Base-by-base conservation (phyloP, 2,113 vertebrate species). In the Phyllostomus discolor region DNA sequence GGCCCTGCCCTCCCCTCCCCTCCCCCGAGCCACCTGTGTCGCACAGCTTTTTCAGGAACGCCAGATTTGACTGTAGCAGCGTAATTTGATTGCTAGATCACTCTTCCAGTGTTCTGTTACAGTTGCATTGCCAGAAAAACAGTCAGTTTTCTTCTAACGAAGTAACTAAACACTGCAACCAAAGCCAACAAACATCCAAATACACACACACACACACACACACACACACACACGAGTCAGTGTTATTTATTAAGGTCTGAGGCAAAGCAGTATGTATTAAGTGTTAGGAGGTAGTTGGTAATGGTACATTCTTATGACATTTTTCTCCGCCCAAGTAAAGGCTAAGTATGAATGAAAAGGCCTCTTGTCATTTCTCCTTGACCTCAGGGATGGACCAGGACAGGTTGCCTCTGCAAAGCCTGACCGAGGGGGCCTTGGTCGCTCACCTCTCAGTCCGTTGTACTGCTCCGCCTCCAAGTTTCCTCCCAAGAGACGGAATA, bases 201-300 rank as follows among this genome's bases (percentile, higher is more conserved):
- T 24, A 19, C 24, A 11, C 5, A 9, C 69, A 12, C 72, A 31
- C 67, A 31, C n/a, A 10, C 4, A 24, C 22, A 50, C 17, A 46
- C 1, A 10, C 10, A 33, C 2, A 11, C 3, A 26, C 20, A 22
- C 38, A 41, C 38, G 0, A 33, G 28, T 64, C 69, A 7, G 0
- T 76, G 41, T n/a, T 54, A 50, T 33, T 31, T 62, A 38, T 35
- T n/a, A 59, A 62, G 70, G 2, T 41, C 41, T 17, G 5, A 76
- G 92, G 16, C 59, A n/a, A 48, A 31, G 50, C 35, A 7, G 24
- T 9, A 4, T 22, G 14, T 69, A 43, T 76, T 66, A 83, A 59
- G 16, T 46, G 1, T 66, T 57, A 31, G 33, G 43, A 10, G 50
- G 35, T 50, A 4, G 52, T 57, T 43, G 50, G 20, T 78, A n/a